Evolutionary conservation across 2,113 vertebrate genomes (phyloP).

Genomic region (Nerophis ophidion): DNA sequence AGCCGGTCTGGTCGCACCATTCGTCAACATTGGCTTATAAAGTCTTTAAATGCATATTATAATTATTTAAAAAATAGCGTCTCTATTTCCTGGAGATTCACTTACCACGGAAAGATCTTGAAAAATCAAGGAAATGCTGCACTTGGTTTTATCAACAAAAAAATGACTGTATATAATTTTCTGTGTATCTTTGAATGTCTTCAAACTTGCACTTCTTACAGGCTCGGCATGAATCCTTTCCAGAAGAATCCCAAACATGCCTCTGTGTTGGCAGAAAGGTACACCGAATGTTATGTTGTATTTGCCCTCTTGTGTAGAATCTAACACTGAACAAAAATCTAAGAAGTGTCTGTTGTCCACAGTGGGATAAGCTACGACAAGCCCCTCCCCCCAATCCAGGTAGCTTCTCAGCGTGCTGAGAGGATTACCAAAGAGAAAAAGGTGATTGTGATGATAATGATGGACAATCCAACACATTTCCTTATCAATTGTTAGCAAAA

Average conservation of each 20-base stretch:
- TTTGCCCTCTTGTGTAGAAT: neutral
- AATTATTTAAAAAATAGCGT: no score
- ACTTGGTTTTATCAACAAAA: no score
- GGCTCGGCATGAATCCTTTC: slow-evolving; percentile 90
- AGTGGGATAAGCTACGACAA: slow-evolving; percentile 91
- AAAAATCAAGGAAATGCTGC: no score
- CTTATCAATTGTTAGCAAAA: neutral
- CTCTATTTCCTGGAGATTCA: no score
- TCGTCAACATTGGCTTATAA: no score
- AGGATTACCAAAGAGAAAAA: slow-evolving; percentile 92
- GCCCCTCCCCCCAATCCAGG: slow-evolving; percentile 86
- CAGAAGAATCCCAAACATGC: slow-evolving; percentile 94
- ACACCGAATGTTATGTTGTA: slow-evolving; percentile 8
- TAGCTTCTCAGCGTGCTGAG: slow-evolving; percentile 85
- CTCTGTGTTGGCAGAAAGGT: slow-evolving; percentile 88
- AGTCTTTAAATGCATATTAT: no score
- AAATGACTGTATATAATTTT: neutral
- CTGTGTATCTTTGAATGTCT: neutral
- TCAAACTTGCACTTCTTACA: slow-evolving; percentile 46
- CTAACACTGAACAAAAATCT: neutral
- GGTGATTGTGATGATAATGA: slow-evolving; percentile 20
- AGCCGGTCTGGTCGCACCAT: no score
- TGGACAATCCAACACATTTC: neutral
- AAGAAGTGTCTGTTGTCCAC: slow-evolving; percentile 16
- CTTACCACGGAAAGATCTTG: no score